A percentile compares a stretch with the other conserved stretches of the same genome.
Evolutionary conservation across 2,888 invertebrate genomes (phyloP).

Genomic region (Chaitophorus viminalis): DNA sequence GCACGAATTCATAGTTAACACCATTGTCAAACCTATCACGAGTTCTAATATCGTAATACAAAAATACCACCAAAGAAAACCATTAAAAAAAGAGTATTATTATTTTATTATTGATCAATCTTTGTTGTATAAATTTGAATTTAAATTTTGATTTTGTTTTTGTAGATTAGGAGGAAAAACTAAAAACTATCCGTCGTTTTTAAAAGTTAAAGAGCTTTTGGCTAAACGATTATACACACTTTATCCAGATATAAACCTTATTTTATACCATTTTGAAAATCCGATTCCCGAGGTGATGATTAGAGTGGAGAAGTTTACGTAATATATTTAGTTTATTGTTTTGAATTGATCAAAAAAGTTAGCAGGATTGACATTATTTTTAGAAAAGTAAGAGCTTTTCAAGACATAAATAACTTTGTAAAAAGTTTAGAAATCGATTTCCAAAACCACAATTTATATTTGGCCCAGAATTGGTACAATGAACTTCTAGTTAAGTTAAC

Average conservation of each 20-base stretch:
- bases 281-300: background rate
- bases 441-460: constrained; percentile 67
- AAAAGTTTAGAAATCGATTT: constrained; percentile 66
- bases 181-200: constrained; percentile 64
- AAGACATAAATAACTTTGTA: constrained; percentile 65
- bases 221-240: background rate
- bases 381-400: background rate
- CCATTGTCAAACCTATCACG: background rate
- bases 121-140: background rate
- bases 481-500: constrained; percentile 67
- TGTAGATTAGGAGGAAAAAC: background rate
- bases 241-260: background rate
- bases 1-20: background rate
- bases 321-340: background rate
- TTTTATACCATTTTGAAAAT: background rate
- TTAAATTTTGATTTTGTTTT: background rate
- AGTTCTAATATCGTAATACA: background rate
- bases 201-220: background rate
- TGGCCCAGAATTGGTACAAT: constrained; percentile 69
- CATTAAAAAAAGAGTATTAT: background rate
- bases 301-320: background rate
- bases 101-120: too few species aligned
- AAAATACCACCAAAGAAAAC: too few species aligned
- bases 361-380: background rate
- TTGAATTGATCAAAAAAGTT: background rate